Evolutionary conservation across 2,113 vertebrate species (phyloP).

Genomic region (Prochilodus magdalenae): DNA sequence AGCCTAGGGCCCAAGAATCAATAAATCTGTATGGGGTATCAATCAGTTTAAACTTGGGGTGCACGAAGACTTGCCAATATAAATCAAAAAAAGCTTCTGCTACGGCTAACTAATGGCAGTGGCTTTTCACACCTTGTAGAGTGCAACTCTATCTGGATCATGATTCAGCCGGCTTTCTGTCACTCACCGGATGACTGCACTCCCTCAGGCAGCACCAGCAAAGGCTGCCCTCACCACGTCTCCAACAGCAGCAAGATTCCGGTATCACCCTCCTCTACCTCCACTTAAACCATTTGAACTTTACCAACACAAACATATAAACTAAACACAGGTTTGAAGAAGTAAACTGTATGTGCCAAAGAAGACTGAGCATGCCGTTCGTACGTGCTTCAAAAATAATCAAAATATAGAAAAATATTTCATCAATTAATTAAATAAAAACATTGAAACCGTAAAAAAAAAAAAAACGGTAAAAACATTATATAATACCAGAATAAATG

Average conservation of each 20-base stretch:
- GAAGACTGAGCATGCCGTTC: background rate
- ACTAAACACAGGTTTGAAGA: background rate
- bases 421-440: too few relatives aligned
- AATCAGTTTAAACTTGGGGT: slow-evolving; percentile 8
- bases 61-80: slow-evolving; percentile 8
- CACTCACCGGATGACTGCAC: slow-evolving; percentile 57
- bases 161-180: slow-evolving; percentile 60
- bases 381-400: too few relatives aligned
- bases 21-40: background rate
- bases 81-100: slow-evolving; percentile 66
- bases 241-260: slow-evolving; percentile 36
- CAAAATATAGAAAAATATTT: too few relatives aligned
- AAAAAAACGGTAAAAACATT: too few relatives aligned
- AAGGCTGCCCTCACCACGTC: background rate
- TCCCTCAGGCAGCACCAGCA: slow-evolving; percentile 44
- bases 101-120: slow-evolving; percentile 59
- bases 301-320: background rate
- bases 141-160: slow-evolving; percentile 67
- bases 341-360: background rate
- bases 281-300: slow-evolving; percentile 22
- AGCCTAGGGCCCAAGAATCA: too few relatives aligned
- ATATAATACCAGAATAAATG: too few relatives aligned
- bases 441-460: too few relatives aligned
- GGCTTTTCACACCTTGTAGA: slow-evolving; percentile 68
- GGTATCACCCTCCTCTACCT: background rate